Conservation (phyloP, 2,888 invertebrate genomes). For the Branchellion lobata region DNA sequence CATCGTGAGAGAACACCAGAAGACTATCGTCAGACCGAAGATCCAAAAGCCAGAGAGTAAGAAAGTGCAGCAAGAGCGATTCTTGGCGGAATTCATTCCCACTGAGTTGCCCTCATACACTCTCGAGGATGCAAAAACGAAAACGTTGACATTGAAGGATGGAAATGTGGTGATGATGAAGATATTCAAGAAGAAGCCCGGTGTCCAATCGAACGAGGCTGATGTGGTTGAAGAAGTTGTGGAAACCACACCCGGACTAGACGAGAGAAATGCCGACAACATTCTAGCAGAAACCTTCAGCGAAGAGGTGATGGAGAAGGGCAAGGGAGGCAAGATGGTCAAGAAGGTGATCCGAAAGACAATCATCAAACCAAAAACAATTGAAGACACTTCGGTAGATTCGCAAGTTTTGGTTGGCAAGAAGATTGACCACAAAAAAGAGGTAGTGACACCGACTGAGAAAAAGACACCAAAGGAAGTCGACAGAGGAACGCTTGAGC, state of each 20-base stretch:
- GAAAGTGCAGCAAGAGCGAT: neutral
- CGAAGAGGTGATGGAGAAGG: neutral
- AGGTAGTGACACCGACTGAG: neutral
- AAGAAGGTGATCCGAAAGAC: constrained; percentile 6
- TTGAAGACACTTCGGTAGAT: too few relatives aligned
- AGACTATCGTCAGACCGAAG: neutral
- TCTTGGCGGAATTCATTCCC: constrained; percentile 5
- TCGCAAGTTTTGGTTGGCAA: too few relatives aligned
- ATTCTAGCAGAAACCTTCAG: constrained; percentile 23
- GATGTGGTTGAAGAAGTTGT: constrained; percentile 30
- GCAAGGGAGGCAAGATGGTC: neutral
- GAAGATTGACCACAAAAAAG: neutral
- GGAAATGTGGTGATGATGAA: constrained; percentile 4
- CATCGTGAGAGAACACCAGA: neutral
- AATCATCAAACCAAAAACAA: constrained; percentile 18
- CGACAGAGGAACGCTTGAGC: neutral
- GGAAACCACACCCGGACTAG: constrained; percentile 14
- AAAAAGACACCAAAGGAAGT: neutral
- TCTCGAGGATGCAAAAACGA: neutral
- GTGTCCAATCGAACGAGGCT: neutral
- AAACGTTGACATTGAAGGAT: neutral
- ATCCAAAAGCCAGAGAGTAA: neutral
- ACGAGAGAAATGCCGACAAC: neutral
- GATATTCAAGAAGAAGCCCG: constrained; percentile 14
- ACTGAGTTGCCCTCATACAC: constrained; percentile 21